Percentiles rank a stretch among this genome's conserved stretches.
phyloP scores from a whole-genome alignment of 2,797 vertebrate species.

The Urophycis tenuis region DNA sequence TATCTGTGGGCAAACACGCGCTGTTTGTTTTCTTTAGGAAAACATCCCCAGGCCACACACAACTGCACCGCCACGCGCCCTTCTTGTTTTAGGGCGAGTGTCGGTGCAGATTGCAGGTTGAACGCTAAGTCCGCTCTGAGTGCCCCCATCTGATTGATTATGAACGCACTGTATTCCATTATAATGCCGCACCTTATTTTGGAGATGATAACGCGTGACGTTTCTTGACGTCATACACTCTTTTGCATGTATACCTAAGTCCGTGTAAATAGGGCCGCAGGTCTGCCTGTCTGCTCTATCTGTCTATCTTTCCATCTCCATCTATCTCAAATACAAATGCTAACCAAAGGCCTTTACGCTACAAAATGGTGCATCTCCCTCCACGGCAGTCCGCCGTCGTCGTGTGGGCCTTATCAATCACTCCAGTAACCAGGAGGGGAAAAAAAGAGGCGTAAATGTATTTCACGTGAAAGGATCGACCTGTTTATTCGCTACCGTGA shows the following conservation, averaged over 20 bases:
- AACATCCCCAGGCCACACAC: constrained; percentile 63
- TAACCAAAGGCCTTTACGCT: background rate
- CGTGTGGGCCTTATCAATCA: constrained; percentile 35
- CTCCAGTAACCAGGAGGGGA: background rate
- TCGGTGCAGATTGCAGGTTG: constrained; percentile 36
- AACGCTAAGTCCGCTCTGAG: constrained; percentile 48
- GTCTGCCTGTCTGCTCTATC: background rate
- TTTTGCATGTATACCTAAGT: background rate
- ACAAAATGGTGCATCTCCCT: background rate
- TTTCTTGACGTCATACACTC: background rate
- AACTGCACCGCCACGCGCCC: constrained; percentile 44
- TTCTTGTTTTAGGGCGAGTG: constrained; percentile 17
- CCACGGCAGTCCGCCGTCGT: constrained; percentile 7
- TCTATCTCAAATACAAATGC: background rate
- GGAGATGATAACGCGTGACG: background rate
- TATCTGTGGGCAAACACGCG: constrained; percentile 77
- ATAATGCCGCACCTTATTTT: background rate
- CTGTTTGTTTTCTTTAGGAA: constrained; percentile 74
- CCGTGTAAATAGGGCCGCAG: background rate
- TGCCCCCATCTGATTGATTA: constrained; percentile 47
- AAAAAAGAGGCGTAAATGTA: constrained; percentile 48
- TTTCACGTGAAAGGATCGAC: constrained; percentile 63
- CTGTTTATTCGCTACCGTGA: constrained; percentile 59
- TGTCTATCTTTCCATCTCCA: background rate
- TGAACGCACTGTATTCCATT: background rate